A percentile compares a stretch with the other conserved stretches of the same genome.
These are phyloP conservation scores for Oscheius sp. DNA, from an alignment of 2,888 invertebrate species.

Conservation along the genomic window DNA sequence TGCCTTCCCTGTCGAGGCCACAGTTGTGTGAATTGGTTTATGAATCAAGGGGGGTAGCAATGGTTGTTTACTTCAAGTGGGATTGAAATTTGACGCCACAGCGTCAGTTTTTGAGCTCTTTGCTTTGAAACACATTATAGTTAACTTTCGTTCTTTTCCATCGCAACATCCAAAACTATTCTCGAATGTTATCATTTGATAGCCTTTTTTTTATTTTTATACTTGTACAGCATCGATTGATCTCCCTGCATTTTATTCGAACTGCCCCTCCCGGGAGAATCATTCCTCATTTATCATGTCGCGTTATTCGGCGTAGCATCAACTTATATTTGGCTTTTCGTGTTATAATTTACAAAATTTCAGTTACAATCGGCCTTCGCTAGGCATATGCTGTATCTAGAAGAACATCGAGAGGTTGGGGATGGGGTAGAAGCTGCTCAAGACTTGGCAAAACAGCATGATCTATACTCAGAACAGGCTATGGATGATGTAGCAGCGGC, in stretches of 20 bases:
- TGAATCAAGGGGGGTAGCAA: too few species aligned
- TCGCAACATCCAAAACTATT: not conserved
- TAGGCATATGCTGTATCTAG: slow-evolving; percentile 71
- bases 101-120: not conserved
- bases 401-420: slow-evolving; percentile 71
- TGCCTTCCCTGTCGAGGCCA: too few species aligned
- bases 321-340: not conserved
- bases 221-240: not conserved
- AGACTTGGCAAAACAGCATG: slow-evolving; percentile 70
- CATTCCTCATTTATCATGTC: not conserved
- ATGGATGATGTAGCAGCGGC: slow-evolving; percentile 82
- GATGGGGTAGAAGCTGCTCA: slow-evolving; percentile 70
- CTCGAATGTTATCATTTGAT: too few species aligned
- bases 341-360: slow-evolving; percentile 29
- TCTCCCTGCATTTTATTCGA: slow-evolving; percentile 1
- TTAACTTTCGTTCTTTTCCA: not conserved
- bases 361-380: slow-evolving; percentile 73
- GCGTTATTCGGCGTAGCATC: not conserved
- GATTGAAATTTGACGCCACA: not conserved
- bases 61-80: too few species aligned
- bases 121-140: not conserved
- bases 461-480: slow-evolving; percentile 71
- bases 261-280: not conserved
- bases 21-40: too few species aligned
- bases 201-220: too few species aligned